Conservation (phyloP, 2,888 invertebrate species). For the Troglohyphantes excavatus region DNA sequence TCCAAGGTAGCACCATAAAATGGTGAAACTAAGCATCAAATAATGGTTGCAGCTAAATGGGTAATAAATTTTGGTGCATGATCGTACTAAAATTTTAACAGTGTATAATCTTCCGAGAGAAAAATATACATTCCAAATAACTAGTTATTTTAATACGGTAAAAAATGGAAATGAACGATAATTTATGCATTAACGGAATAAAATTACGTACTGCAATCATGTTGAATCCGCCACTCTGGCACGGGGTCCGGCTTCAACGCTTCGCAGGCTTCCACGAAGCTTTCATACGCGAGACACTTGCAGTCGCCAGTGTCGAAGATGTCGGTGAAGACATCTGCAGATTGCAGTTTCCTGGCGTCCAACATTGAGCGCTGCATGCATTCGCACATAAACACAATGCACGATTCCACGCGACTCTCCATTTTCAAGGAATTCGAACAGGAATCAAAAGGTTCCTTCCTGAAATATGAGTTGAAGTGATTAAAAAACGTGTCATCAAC, state of each 20-base stretch:
- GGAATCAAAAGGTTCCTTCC: constrained; percentile 86
- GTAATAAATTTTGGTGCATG: too few relatives aligned
- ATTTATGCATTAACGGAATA: too few relatives aligned
- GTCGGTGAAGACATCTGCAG: constrained; percentile 78
- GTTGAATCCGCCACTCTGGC: constrained; percentile 83
- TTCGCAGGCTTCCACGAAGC: constrained; percentile 89
- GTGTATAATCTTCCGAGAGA: too few relatives aligned
- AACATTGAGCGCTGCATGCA: constrained; percentile 85
- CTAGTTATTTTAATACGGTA: too few relatives aligned
- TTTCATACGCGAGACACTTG: constrained; percentile 88
- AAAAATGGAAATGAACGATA: too few relatives aligned
- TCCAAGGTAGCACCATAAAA: too few relatives aligned
- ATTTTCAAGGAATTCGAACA: constrained; percentile 82
- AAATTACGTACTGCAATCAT: constrained; percentile 81
- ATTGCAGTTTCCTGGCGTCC: constrained; percentile 17
- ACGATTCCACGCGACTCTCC: constrained; percentile 88
- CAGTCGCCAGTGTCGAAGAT: constrained; percentile 84
- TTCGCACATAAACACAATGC: constrained; percentile 89
- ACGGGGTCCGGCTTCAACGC: constrained; percentile 87
- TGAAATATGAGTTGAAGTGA: too few relatives aligned
- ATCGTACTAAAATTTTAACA: too few relatives aligned
- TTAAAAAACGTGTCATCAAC: too few relatives aligned
- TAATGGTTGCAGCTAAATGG: too few relatives aligned
- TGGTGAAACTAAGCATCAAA: too few relatives aligned
- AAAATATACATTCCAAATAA: too few relatives aligned